A percentile compares a stretch with the other conserved stretches of the same genome.
Conservation (phyloP, 2,888 invertebrate genomes). For the Ophonus ardosiacus region DNA sequence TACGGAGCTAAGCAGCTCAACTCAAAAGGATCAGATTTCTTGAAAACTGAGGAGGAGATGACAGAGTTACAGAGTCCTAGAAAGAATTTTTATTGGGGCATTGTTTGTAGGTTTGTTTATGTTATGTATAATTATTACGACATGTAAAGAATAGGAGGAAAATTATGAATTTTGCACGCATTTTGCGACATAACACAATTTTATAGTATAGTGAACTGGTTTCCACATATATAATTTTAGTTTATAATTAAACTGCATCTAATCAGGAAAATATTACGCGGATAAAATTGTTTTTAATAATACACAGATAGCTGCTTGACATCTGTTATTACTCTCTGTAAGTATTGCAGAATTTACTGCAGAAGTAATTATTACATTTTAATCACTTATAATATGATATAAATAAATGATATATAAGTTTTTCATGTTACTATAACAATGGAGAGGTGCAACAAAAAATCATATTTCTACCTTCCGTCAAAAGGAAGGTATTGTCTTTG, state of each 20-base stretch:
- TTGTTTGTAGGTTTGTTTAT: background rate
- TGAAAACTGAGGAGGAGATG: no score
- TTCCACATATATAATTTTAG: constrained; percentile 33
- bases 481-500: no score
- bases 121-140: constrained; percentile 7
- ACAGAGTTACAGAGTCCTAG: background rate
- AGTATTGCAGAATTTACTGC: background rate
- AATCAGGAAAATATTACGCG: background rate
- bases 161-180: constrained; percentile 36
- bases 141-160: background rate
- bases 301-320: background rate
- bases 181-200: constrained; percentile 4
- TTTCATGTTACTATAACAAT: no score
- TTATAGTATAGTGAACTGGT: constrained; percentile 1
- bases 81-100: background rate
- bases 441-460: no score
- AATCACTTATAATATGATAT: background rate
- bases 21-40: constrained; percentile 17
- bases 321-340: background rate
- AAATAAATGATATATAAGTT: background rate
- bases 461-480: no score
- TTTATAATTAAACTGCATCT: constrained; percentile 7
- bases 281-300: background rate
- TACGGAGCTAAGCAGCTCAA: constrained; percentile 3
- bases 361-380: background rate